phyloP scores from a whole-genome alignment of 2,113 vertebrate species.

The Noturus placidus region DNA sequence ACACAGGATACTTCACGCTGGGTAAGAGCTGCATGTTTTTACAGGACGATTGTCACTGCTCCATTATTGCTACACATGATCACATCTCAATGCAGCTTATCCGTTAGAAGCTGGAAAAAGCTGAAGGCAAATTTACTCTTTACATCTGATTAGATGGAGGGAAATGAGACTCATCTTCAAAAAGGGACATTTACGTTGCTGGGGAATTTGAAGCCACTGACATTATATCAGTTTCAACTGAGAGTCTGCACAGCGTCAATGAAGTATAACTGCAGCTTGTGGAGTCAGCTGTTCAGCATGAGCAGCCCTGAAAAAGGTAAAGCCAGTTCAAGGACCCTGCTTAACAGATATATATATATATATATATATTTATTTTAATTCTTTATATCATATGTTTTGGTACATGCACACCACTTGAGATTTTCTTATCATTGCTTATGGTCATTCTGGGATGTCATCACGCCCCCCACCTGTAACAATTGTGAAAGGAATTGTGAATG shows the following conservation, averaged over 20 bases:
- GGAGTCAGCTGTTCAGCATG: conserved; percentile 59
- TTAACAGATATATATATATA: neutral
- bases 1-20: conserved; percentile 24
- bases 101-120: neutral
- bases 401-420: neutral
- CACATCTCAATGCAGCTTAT: neutral
- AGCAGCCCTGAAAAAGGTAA: conserved; percentile 69
- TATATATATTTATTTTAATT: neutral
- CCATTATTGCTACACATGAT: neutral
- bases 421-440: neutral
- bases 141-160: conserved; percentile 49
- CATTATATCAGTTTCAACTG: conserved; percentile 66
- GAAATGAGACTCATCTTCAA: conserved; percentile 37
- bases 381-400: neutral
- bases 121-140: neutral
- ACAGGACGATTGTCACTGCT: neutral
- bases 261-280: conserved; percentile 64
- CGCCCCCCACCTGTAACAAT: neutral
- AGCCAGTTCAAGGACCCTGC: neutral
- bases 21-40: conserved; percentile 60
- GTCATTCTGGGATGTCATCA: neutral
- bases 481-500: neutral
- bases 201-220: conserved; percentile 58
- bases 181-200: conserved; percentile 45
- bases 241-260: conserved; percentile 55